Base-by-base conservation (phyloP, 2,888 invertebrate genomes). In the Morinoia aosen region DNA sequence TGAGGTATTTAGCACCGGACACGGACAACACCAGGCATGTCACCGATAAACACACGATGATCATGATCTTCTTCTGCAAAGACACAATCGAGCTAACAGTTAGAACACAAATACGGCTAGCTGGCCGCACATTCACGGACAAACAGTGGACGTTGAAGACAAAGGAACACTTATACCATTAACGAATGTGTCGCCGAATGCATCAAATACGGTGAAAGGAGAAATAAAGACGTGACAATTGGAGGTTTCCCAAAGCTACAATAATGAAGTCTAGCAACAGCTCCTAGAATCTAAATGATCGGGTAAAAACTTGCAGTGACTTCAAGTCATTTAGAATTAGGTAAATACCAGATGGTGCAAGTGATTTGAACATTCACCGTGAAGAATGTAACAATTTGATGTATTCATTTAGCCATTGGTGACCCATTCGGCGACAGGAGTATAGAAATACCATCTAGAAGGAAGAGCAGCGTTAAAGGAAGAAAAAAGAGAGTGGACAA, bases 11-110 rank as follows among this genome's bases (percentile, higher is more conserved):
- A 95, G 96, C 96, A 94, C 96, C 96, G 95, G 96, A 95, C 91
- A 95, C 88, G 64, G 96, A 95, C 96, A 96, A 95, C 91, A 96
- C 96, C 95, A 96, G 90, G 95, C 96, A 96, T 97, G 98, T 98
- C 97, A 99, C 98, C 97, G 98, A 98, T 97, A 99, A 98, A 98
- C 98, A 98, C 97, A 98, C 98, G 98, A 99, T 98, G 97, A 99
- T 99, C 98, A 98, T 98, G 97, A 99, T 98, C 98, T 99, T 99
- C 98, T 99, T 99, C 98, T 99, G 98, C 98, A 98, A 97, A 97
- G 93, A 93, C 93, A 93, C 93, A 56, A 93, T 57, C 93, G 57
- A 93, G 95, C 96, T 96, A 96, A 96, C 97, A 97, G 95, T 96
- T 97, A 96, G 95, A 96, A 90, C 90, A 90, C 90, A 90, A 90